A percentile compares a stretch with the other conserved stretches of the same genome.
Conservation (phyloP, 2,113 vertebrate species). For the Brienomyrus brachyistius region DNA sequence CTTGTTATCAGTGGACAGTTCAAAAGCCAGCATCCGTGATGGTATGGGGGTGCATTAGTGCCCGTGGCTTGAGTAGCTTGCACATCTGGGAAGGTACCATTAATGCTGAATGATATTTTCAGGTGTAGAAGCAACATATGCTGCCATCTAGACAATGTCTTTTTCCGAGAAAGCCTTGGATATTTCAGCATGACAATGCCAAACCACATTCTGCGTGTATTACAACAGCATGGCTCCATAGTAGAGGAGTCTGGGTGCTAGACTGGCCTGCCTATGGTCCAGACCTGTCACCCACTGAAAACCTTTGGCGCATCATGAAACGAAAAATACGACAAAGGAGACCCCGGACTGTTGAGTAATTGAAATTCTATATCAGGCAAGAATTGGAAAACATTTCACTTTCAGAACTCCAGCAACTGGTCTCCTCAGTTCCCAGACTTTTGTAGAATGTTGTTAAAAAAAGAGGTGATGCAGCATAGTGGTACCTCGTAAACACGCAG, state of each 20-base stretch:
- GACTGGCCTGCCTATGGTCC: not conserved
- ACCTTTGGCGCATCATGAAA: not conserved
- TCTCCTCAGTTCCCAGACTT: not conserved
- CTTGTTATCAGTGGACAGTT: not conserved
- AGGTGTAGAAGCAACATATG: too few relatives aligned
- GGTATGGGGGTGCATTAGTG: not conserved
- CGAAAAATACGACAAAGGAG: not conserved
- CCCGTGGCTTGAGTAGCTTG: not conserved
- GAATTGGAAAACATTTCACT: not conserved
- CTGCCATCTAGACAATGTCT: too few relatives aligned
- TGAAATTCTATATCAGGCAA: not conserved
- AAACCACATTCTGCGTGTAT: not conserved
- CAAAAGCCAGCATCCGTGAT: not conserved
- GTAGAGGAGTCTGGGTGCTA: not conserved
- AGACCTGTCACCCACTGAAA: not conserved
- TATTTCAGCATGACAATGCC: not conserved
- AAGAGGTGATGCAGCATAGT: not conserved
- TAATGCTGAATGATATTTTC: too few relatives aligned
- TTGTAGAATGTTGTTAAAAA: not conserved
- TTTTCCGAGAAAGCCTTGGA: not conserved
- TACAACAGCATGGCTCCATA: not conserved
- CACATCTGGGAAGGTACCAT: not conserved
- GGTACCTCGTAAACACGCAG: not conserved
- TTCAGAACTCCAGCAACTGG: not conserved
- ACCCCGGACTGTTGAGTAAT: not conserved